Conservation (phyloP, 2,113 vertebrate species). For the Paraplagusia blochii region DNA sequence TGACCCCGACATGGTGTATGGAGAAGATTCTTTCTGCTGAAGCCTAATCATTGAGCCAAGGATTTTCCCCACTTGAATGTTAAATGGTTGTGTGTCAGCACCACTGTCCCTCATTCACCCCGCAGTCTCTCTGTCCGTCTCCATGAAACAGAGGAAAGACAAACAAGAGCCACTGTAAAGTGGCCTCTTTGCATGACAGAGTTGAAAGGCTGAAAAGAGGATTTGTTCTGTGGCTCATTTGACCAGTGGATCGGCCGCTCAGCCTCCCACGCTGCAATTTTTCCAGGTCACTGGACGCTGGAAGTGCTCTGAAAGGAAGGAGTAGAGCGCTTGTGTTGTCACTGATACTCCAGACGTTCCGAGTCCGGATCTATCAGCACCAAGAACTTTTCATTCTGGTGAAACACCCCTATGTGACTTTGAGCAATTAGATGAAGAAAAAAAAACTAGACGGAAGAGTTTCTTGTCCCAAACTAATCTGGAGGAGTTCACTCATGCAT, state of each 20-base stretch:
- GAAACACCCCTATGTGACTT: too few relatives aligned
- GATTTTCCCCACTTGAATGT: conserved; percentile 11
- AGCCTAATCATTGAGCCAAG: conserved; percentile 11
- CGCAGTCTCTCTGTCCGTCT: conserved; percentile 15
- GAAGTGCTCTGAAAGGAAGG: not conserved
- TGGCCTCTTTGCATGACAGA: conserved; percentile 18
- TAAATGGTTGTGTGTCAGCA: conserved; percentile 28
- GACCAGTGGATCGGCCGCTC: conserved; percentile 1
- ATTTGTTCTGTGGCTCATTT: conserved; percentile 24
- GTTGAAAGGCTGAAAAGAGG: conserved; percentile 22
- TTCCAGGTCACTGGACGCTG: conserved; percentile 48
- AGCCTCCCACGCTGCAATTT: conserved; percentile 40
- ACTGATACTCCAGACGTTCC: too few relatives aligned
- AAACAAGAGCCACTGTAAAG: conserved; percentile 38
- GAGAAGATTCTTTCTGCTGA: conserved; percentile 13
- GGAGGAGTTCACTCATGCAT: too few relatives aligned
- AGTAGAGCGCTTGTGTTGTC: not conserved
- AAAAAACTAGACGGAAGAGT: too few relatives aligned
- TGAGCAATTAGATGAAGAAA: too few relatives aligned
- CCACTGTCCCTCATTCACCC: not conserved
- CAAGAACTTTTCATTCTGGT: too few relatives aligned
- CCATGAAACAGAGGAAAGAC: conserved; percentile 42
- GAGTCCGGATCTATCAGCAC: too few relatives aligned
- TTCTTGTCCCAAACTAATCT: too few relatives aligned
- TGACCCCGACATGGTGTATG: not conserved